Percentiles rank a stretch among this genome's conserved stretches.
Evolutionary conservation across 2,888 invertebrate genomes (phyloP).

Genomic region (Papilio demoleus): DNA sequence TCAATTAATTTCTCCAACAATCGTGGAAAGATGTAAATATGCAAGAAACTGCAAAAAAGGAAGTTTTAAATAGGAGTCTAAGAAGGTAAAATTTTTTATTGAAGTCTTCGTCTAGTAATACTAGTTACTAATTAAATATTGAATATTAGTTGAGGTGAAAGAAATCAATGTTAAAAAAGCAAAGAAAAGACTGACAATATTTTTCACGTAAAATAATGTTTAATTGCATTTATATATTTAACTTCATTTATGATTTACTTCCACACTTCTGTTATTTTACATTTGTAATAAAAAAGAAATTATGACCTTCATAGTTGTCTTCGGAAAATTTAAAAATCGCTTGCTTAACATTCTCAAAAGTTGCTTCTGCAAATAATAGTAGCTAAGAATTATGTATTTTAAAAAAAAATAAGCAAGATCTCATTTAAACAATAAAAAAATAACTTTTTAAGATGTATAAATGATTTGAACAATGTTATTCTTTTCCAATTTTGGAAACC

Average conservation of each 20-base stretch:
- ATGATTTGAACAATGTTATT: background rate
- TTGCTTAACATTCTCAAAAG: background rate
- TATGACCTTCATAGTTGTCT: background rate
- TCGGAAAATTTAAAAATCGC: background rate
- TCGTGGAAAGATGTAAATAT: background rate
- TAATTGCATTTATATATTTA: conserved; percentile 43
- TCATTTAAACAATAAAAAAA: conserved; percentile 46
- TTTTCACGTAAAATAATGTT: conserved; percentile 45
- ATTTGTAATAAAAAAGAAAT: background rate
- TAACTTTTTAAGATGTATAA: background rate
- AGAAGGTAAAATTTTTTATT: background rate
- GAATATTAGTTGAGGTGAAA: conserved; percentile 1
- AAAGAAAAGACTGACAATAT: conserved; percentile 70
- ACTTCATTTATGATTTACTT: conserved; percentile 13
- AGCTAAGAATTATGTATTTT: conserved; percentile 14
- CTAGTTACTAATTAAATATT: conserved; percentile 22
- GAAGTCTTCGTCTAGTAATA: conserved; percentile 23
- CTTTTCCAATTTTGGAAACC: background rate
- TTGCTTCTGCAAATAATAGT: conserved; percentile 8
- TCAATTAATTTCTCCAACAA: background rate
- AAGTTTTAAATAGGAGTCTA: background rate
- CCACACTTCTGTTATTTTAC: conserved; percentile 26
- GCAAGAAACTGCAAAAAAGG: background rate
- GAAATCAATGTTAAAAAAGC: conserved; percentile 48
- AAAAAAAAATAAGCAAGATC: conserved; percentile 44